Evolutionary conservation across 2,113 vertebrate species (phyloP), one percentile per base, ranked within the genome.

Genomic region (Crotalus tigris): DNA sequence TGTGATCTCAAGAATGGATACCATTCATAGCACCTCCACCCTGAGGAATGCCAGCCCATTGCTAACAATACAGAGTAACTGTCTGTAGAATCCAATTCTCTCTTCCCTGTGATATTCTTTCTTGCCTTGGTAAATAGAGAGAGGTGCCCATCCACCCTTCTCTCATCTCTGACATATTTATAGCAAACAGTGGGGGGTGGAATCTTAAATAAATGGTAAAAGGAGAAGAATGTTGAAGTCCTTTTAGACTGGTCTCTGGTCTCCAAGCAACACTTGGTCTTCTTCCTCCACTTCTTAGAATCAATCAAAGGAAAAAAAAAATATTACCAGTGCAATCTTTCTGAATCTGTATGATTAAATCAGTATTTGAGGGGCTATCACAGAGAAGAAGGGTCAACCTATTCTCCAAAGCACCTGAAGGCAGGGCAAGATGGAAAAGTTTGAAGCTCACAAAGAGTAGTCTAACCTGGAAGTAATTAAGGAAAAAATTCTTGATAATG

Each of bases 71-170:
- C 44, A 49, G 6, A 86, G n/a, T 57, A 54, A 53, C 29, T 64
- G 15, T 51, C 21, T 33, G 29, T 49, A 44, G 46, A 89, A 61
- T 49, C 24, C 54, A 59, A 46, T 23, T 89, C 53, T 85, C 46
- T 92, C 24, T 93, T 39, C 44, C 24, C 90, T 93, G 26, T 57
- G 90, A 88, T 94, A 92, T 93, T 87, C 95, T 97, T 95, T 94
- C 95, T 96, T 85, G 89, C 69, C 24, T 51, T 94, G 90, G 92
- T 85, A 95, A 95, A 88, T 23, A n/a, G 4, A 57, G 4, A 57
- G 75, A 59, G 61, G 57, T 39, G 8, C 10, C 69, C 69, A 89
- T 33, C 57, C 24, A 86, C 92, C 86, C 59, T 95, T 95, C 91
- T 53, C 3, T 0, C 39, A 24, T 55, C 90, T 89, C 87, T 89